phyloP scores from a whole-genome alignment of 1,140 invertebrate genomes.

The Melanaphis sacchari region DNA sequence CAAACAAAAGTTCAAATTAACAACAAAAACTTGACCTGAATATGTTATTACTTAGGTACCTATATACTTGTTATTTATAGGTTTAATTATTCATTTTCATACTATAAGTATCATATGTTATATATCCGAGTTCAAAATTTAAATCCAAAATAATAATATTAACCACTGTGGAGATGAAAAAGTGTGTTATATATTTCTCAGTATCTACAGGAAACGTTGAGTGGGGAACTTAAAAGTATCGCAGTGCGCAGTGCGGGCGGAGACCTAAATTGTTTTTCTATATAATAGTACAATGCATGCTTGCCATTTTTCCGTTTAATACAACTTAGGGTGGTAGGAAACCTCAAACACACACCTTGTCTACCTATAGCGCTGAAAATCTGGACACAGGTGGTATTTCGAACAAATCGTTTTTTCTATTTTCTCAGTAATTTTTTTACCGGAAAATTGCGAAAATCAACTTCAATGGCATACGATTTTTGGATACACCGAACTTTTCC shows the following conservation, averaged over 20 bases:
- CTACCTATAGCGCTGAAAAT: not conserved
- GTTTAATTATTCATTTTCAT: not conserved
- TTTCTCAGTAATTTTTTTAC: not conserved
- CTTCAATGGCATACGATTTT: not conserved
- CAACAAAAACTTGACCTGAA: not conserved
- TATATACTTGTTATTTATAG: not conserved
- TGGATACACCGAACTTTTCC: not conserved
- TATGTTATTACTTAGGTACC: not conserved
- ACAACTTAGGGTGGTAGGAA: not conserved
- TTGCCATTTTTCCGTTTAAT: not conserved
- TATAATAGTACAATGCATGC: not conserved
- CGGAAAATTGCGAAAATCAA: not conserved
- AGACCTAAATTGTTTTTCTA: slow-evolving; percentile 5
- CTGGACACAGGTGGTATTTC: not conserved
- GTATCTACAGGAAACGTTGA: not conserved
- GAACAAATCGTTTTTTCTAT: not conserved
- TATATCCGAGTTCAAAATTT: not conserved
- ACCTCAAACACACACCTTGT: not conserved
- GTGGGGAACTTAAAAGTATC: not conserved
- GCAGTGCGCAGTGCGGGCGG: not conserved
- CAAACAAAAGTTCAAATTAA: too few species aligned
- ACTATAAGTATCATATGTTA: not conserved
- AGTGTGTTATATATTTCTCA: not conserved
- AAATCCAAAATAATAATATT: not conserved
- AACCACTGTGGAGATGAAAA: not conserved